Percentiles rank a stretch among this genome's conserved stretches.
Evolutionary conservation across 2,797 vertebrate genomes (phyloP).

Genomic region (Cephalopachus bancanus): DNA sequence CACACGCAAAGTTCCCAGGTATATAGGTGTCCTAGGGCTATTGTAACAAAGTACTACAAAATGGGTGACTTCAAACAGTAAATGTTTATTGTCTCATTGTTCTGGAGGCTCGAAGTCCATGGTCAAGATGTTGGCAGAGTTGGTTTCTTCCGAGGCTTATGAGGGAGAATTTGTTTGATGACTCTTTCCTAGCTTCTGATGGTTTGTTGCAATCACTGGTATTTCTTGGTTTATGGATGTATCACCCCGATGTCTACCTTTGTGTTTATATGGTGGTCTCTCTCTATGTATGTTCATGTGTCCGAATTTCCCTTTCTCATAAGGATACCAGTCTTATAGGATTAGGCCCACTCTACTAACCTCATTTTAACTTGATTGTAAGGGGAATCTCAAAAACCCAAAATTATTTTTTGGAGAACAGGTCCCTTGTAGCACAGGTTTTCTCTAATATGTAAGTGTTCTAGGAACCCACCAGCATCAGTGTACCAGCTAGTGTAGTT

Average conservation of each 20-base stretch:
- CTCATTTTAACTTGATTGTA: conserved; percentile 1
- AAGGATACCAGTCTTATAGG: neutral
- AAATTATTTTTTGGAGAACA: too few species aligned
- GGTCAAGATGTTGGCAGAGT: neutral
- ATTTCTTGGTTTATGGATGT: neutral
- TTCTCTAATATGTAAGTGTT: too few species aligned
- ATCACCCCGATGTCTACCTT: neutral
- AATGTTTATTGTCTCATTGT: neutral
- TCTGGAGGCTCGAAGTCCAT: neutral
- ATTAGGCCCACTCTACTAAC: neutral
- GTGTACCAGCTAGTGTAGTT: too few species aligned
- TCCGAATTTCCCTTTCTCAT: neutral
- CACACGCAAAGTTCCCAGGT: neutral
- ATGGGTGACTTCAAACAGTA: neutral
- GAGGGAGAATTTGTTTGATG: neutral
- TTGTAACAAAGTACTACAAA: neutral
- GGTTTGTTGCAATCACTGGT: neutral
- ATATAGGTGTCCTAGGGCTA: neutral
- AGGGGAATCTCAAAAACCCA: too few species aligned
- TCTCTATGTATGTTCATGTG: neutral
- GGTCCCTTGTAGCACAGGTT: too few species aligned
- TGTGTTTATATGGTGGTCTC: neutral
- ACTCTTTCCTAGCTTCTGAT: neutral
- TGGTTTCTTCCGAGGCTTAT: neutral
- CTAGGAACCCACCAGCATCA: too few species aligned